Conservation (phyloP, 2,797 vertebrate genomes). For the Philypnodon macrostomus region DNA sequence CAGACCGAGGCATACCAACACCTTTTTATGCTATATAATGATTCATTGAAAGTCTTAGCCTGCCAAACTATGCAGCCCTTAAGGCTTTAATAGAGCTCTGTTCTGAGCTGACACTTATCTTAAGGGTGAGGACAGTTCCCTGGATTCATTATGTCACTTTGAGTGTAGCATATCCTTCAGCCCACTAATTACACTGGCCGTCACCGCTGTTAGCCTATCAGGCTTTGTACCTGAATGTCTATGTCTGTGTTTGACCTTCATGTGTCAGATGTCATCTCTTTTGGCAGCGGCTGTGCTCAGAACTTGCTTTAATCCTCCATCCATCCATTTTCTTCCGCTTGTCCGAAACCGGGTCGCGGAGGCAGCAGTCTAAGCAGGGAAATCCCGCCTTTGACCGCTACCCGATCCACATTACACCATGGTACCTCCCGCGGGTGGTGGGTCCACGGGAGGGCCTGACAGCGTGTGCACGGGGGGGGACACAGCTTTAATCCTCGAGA, state of each 20-base stretch:
- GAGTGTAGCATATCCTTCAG: slow-evolving; percentile 56
- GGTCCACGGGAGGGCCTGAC: too few relatives aligned
- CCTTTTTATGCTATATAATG: slow-evolving; percentile 18
- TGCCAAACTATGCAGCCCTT: slow-evolving; percentile 21
- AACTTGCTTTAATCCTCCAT: slow-evolving; percentile 3
- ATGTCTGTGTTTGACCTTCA: slow-evolving; percentile 53
- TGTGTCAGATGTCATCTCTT: slow-evolving; percentile 39
- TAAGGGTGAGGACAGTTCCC: slow-evolving; percentile 46
- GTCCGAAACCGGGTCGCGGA: too few relatives aligned
- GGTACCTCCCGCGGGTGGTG: too few relatives aligned
- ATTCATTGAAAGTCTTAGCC: slow-evolving; percentile 27
- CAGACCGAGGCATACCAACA: neutral
- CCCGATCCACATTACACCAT: too few relatives aligned
- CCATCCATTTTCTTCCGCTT: too few relatives aligned
- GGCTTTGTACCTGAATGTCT: slow-evolving; percentile 43
- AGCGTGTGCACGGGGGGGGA: too few relatives aligned
- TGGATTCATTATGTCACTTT: slow-evolving; percentile 62
- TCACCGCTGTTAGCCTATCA: slow-evolving; percentile 45
- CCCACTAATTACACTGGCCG: slow-evolving; percentile 62
- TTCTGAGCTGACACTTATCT: slow-evolving; percentile 61
- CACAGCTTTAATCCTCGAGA: slow-evolving; percentile 26
- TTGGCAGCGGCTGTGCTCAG: slow-evolving; percentile 26
- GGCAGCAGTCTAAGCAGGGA: too few relatives aligned
- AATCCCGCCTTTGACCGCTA: too few relatives aligned
- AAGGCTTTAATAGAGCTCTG: slow-evolving; percentile 58